Percentiles rank a stretch among this genome's conserved stretches.
These are phyloP conservation scores for Drosophila ambigua DNA, from an alignment of 1,140 invertebrate species.

Conservation along the genomic window DNA sequence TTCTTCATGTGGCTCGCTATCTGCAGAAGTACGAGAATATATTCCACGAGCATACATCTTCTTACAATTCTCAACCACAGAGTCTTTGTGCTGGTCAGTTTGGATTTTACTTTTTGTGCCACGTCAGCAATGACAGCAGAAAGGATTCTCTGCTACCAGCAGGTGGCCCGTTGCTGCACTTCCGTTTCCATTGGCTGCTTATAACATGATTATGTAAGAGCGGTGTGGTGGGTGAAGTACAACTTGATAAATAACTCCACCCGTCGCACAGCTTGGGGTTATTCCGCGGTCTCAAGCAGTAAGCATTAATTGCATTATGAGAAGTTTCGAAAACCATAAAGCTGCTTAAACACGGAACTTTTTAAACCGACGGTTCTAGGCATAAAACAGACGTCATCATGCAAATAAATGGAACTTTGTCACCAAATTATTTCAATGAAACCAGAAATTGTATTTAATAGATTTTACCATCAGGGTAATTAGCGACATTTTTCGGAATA, in stretches of 20 bases:
- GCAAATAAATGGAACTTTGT: too few relatives aligned
- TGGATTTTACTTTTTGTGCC: too few relatives aligned
- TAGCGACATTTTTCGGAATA: too few relatives aligned
- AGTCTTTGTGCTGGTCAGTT: too few relatives aligned
- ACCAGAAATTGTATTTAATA: slow-evolving; percentile 5
- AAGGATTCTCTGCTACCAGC: slow-evolving; percentile 13
- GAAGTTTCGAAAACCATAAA: too few relatives aligned
- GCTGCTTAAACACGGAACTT: too few relatives aligned
- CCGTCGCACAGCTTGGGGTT: neutral
- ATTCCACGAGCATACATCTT: too few relatives aligned
- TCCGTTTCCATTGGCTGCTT: slow-evolving; percentile 12
- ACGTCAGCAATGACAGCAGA: too few relatives aligned
- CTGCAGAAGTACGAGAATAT: neutral
- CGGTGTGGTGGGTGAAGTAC: neutral
- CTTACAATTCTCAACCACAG: too few relatives aligned
- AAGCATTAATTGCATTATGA: too few relatives aligned
- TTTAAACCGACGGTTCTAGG: too few relatives aligned
- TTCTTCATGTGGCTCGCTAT: neutral
- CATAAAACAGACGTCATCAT: too few relatives aligned
- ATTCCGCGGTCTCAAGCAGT: neutral
- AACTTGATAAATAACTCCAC: slow-evolving; percentile 16
- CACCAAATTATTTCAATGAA: neutral
- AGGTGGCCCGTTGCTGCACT: slow-evolving; percentile 24
- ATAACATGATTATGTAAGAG: slow-evolving; percentile 30
- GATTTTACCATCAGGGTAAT: neutral